These are phyloP conservation scores for Dasypolia templi DNA, from an alignment of 2,888 invertebrate species.

Conservation along the genomic window DNA sequence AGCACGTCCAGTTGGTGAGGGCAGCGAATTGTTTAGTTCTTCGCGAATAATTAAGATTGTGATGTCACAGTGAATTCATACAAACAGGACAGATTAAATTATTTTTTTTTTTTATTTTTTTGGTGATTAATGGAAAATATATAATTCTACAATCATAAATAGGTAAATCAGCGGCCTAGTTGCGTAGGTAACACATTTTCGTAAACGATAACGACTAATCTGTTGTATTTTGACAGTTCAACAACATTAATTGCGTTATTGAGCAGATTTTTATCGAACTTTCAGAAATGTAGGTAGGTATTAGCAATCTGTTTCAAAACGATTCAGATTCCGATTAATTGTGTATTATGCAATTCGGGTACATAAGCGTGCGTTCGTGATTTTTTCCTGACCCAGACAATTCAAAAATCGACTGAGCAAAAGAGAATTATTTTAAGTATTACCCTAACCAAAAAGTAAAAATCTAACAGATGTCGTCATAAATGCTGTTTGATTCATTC, in stretches of 20 bases:
- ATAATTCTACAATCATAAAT: not conserved
- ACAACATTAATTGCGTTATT: too few species aligned
- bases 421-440: not conserved
- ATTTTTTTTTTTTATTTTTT: not conserved
- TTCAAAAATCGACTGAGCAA: not conserved
- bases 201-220: too few species aligned
- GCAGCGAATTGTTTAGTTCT: slow-evolving; percentile 78
- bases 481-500: slow-evolving; percentile 21
- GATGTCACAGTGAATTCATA: slow-evolving; percentile 39
- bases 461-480: slow-evolving; percentile 2
- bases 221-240: too few species aligned
- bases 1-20: slow-evolving; percentile 82
- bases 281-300: too few species aligned
- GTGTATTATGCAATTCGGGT: too few species aligned
- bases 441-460: not conserved
- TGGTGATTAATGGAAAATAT: not conserved
- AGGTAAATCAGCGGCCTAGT: too few species aligned
- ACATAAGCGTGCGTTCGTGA: too few species aligned
- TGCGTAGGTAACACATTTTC: too few species aligned
- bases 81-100: not conserved
- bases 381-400: not conserved
- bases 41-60: slow-evolving; percentile 67
- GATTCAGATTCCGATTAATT: too few species aligned
- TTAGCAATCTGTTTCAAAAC: too few species aligned
- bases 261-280: too few species aligned